Evolutionary conservation across 2,888 invertebrate genomes (phyloP), one percentile per base, ranked within the genome.

Genomic region (Rhagophthalmus giganteus): DNA sequence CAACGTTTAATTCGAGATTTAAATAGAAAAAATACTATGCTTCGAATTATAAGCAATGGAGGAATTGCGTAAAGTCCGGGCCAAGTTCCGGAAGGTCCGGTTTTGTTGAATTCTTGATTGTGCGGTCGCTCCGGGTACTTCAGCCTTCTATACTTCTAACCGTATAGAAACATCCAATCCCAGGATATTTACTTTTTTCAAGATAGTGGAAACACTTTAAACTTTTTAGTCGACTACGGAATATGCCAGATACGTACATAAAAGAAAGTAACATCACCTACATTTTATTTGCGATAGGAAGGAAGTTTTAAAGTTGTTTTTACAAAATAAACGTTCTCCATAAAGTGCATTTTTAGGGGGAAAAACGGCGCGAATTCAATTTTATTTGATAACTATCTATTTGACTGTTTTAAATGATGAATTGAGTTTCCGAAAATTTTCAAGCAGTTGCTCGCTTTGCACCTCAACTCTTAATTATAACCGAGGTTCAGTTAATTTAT

Each of bases 141-240:
- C 47, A 48, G 35, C 42, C 41, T 54, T 47, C 48, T 47, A n/a
- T n/a, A 45, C 41, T 42, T 47, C 38, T 33, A 10, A 46, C 37
- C 45, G 37, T 38, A 53, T 41, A 46, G 54, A 54, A 54, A 49
- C 54, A 49, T 54, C 54, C 54, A 54, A 49, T 54, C 49, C 49
- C 44, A 38, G 10, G 45, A 49, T 54, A 54, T 49, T 49, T 46
- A 50, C 54, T 50, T 40, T 53, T 48, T 55, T 27, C 27, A 37
- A 30, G 26, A 28, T 38, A 34, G 47, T 20, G 40, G 33, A 47
- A 39, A 47, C 39, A 40, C 47, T 47, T 47, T 47, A 47, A 47
- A 47, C 25, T 39, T 47, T 39, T 39, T 33, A 14, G 16, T 27
- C n/a, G 33, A 27, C 11, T 38, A n/a, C n/a, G n/a, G n/a, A n/a